Evolutionary conservation across 92 coral and sea anemone species (phyloP).

Genomic region (Porites rus): DNA sequence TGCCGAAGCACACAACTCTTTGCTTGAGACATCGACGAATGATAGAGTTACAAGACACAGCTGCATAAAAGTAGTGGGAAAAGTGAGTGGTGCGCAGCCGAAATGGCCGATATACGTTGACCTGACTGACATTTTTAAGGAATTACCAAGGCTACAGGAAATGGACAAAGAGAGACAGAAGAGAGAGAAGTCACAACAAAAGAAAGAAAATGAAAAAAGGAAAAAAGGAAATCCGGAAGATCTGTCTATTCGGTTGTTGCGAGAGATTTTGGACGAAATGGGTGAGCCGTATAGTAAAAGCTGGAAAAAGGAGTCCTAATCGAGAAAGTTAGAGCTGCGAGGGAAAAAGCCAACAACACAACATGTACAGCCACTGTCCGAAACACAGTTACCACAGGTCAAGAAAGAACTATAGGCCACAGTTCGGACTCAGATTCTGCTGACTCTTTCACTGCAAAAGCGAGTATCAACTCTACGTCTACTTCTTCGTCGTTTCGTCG

Average conservation of each 20-base stretch:
- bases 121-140: constrained; percentile 1
- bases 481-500: constrained; percentile 26
- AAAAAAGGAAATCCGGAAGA: constrained; percentile 28
- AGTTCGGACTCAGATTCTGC: constrained; percentile 31
- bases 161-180: constrained; percentile 28
- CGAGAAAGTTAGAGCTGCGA: constrained; percentile 27
- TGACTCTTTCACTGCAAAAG: constrained; percentile 16
- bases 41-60: too few relatives aligned
- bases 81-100: constrained; percentile 2
- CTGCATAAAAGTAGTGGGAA: constrained; percentile 29
- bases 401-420: constrained; percentile 1
- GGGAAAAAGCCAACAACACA: constrained; percentile 25
- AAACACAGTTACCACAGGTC: constrained; percentile 17
- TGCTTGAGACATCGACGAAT: too few relatives aligned
- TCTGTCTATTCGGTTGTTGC: constrained; percentile 27
- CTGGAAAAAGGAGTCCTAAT: constrained; percentile 24
- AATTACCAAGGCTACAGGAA: constrained; percentile 5
- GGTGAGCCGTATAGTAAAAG: constrained; percentile 2
- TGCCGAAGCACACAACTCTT: too few relatives aligned
- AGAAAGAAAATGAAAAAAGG: constrained; percentile 11
- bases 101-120: constrained; percentile 34
- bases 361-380: constrained; percentile 21
- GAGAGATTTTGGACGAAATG: neutral
- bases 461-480: constrained; percentile 4
- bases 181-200: neutral